Evolutionary conservation across 2,797 vertebrate species (phyloP), one percentile per base, ranked within the genome.

Genomic region (Tragelaphus eurycerus): DNA sequence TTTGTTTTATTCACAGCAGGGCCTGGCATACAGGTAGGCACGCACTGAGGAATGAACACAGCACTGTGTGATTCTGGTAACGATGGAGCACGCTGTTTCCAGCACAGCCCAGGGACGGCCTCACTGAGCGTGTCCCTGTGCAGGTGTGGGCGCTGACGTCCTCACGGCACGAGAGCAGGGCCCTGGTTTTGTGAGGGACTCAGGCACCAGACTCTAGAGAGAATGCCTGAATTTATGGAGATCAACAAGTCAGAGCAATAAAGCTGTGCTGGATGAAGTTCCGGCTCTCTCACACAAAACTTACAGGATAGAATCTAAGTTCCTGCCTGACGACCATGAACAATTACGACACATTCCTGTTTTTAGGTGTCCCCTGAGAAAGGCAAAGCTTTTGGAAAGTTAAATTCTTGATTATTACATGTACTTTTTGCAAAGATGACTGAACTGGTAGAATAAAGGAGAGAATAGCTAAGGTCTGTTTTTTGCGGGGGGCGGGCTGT

Each of bases 211-310:
- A 43, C 3, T 29, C 48, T n/a, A 0, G 34, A 19, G 59, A 54
- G 15, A 4, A 15, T 0, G 9, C 48, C 46, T 0, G 2, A 0
- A 1, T 9, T 13, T 5, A n/a, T 9, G 29, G 60, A 23, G 11
- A 29, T 8, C 16, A 2, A 12, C 31, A 48, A 9, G 60, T 16
- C 0, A 27, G 55, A 60, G 38, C 8, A 8, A 4, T 2, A 23
- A 11, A 82, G 50, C 50, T 10, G 8, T 0, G 46, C 0, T 9
- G 14, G 54, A 6, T 1, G 38, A 25, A 60, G 79, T 0, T 46
- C 74, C 1, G 15, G 38, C 12, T 50, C n/a, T 38, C 23, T 71
- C 19, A 11, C 1, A 25, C 0, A 8, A 14, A 52, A 14, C 43
- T 21, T 3, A 43, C 2, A 19, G 86, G 29, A 13, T 0, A 4